Evolutionary conservation across 2,113 vertebrate genomes (phyloP).

Genomic region (Rhegmatorhina hoffmannsi): DNA sequence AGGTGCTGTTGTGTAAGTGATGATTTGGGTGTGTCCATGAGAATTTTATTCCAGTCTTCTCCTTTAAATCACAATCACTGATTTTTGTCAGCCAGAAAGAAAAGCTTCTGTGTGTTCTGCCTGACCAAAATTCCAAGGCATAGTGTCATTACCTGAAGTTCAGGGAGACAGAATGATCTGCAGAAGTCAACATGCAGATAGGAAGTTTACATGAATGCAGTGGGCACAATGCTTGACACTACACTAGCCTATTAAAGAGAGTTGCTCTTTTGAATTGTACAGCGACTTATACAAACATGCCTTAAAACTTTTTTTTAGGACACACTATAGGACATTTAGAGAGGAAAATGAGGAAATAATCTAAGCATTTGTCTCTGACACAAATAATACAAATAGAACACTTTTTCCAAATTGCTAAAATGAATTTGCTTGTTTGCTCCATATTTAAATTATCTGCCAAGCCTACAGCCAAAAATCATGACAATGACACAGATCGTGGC

Average conservation of each 20-base stretch:
- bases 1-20: accelerated
- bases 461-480: not conserved
- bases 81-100: not conserved
- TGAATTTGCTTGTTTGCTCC: not conserved
- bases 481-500: not conserved
- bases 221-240: not conserved
- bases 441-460: not conserved
- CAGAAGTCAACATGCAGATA: not conserved
- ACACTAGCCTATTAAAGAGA: not conserved
- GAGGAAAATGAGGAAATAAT: not conserved
- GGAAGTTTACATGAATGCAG: not conserved
- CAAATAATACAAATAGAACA: not conserved
- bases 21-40: not conserved
- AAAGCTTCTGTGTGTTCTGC: not conserved
- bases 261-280: not conserved
- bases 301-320: not conserved
- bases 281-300: not conserved
- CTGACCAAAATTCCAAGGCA: not conserved
- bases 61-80: not conserved
- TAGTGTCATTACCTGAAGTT: not conserved
- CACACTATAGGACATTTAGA: not conserved
- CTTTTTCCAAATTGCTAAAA: not conserved
- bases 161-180: not conserved
- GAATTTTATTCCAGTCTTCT: not conserved
- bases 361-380: not conserved